Conservation (phyloP, 2,113 vertebrate genomes). For the Hirundichthys speculiger region DNA sequence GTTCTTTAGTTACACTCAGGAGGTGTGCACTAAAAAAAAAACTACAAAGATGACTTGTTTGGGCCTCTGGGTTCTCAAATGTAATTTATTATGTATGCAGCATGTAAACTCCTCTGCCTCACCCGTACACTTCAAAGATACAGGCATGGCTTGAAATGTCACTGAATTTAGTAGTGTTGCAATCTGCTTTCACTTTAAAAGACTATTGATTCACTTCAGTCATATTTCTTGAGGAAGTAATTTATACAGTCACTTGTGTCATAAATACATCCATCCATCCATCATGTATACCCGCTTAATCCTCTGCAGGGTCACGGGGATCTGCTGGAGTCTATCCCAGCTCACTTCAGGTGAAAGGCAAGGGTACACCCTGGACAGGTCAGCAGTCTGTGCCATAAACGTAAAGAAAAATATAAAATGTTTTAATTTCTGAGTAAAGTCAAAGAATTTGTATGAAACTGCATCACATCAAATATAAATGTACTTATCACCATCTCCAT, state of each 20-base stretch:
- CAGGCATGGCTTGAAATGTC: constrained; percentile 25
- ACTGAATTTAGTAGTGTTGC: constrained; percentile 17
- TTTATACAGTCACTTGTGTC: neutral
- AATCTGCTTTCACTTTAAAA: constrained; percentile 5
- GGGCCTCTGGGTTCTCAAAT: constrained; percentile 14
- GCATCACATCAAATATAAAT: constrained; percentile 8
- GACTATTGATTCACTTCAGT: neutral
- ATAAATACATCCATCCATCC: no score
- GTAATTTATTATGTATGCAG: constrained; percentile 39
- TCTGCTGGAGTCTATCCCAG: no score
- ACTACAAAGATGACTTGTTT: neutral
- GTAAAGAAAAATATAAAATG: neutral
- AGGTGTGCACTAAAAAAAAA: constrained; percentile 16
- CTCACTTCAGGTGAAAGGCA: no score
- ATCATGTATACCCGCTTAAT: no score
- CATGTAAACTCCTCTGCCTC: neutral
- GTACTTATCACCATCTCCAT: constrained; percentile 9
- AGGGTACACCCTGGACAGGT: no score
- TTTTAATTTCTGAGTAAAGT: neutral
- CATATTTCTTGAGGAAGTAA: neutral
- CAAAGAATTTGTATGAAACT: constrained; percentile 8
- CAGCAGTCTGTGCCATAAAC: constrained; percentile 1
- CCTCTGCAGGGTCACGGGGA: no score
- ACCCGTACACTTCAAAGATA: constrained; percentile 31
- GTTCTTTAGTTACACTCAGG: constrained; percentile 9